Conservation (phyloP, 1,140 invertebrate species). For the Subanguina moxae region DNA sequence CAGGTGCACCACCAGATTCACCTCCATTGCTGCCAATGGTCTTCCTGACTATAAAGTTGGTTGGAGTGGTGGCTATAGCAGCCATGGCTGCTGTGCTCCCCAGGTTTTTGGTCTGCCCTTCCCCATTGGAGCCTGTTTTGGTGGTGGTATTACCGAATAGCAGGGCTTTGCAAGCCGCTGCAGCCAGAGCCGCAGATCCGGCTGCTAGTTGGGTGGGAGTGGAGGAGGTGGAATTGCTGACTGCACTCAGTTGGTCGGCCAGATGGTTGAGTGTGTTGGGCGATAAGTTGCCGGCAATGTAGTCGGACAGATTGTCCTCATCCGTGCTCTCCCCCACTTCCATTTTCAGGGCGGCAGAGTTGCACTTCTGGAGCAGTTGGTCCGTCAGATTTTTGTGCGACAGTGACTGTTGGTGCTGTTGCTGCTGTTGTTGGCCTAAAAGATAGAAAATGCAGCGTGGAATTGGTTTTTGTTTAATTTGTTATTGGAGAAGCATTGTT, state of each 20-base stretch:
- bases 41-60: conserved; percentile 3
- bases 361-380: conserved; percentile 5
- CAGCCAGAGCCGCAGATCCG: conserved; percentile 4
- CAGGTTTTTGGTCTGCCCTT: background rate
- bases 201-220: background rate
- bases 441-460: too few species aligned
- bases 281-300: background rate
- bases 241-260: background rate
- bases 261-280: background rate
- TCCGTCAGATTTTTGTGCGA: background rate
- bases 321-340: background rate
- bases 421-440: conserved; percentile 2
- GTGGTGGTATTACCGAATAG: conserved; percentile 11
- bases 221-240: background rate
- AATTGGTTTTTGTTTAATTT: too few species aligned
- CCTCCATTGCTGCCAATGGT: background rate
- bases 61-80: background rate
- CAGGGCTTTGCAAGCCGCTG: conserved; percentile 20
- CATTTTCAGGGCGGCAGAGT: conserved; percentile 3
- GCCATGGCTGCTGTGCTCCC: background rate
- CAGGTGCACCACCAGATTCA: background rate
- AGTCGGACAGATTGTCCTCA: background rate
- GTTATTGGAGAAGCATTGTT: too few species aligned
- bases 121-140: background rate
- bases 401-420: background rate